Evolutionary conservation across 2,888 invertebrate species (phyloP).

Genomic region (Pilophorus perplexus): DNA sequence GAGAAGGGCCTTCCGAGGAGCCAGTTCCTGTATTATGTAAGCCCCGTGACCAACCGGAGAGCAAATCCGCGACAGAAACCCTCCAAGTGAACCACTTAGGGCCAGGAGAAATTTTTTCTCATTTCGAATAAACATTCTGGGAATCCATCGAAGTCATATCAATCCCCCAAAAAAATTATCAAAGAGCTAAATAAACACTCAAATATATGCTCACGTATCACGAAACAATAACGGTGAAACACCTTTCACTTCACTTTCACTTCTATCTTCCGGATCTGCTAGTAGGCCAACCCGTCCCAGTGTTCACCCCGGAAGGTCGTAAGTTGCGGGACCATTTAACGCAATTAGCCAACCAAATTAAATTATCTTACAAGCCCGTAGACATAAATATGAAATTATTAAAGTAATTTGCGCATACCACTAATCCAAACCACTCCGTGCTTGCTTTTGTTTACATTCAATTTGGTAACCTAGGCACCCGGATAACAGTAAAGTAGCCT

Average conservation of each 20-base stretch:
- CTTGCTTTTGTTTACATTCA: too few species aligned
- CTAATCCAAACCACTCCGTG: too few species aligned
- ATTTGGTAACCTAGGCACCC: too few species aligned
- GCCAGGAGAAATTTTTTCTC: neutral
- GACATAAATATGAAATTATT: too few species aligned
- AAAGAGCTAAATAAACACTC: too few species aligned
- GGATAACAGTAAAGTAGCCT: too few species aligned
- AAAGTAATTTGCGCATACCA: too few species aligned
- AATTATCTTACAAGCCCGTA: too few species aligned
- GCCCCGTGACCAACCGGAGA: neutral
- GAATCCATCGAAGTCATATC: too few species aligned
- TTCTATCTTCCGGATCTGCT: slow-evolving; percentile 34
- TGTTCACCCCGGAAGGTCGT: slow-evolving; percentile 11
- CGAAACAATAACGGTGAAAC: slow-evolving; percentile 32
- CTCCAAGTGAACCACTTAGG: neutral
- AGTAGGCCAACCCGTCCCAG: slow-evolving; percentile 23
- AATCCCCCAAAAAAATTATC: too few species aligned
- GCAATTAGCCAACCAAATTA: neutral
- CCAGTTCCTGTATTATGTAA: slow-evolving; percentile 30
- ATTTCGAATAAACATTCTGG: too few species aligned
- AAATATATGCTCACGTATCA: slow-evolving; percentile 30
- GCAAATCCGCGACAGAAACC: too few species aligned
- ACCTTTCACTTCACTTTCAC: slow-evolving; percentile 41
- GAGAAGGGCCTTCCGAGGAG: slow-evolving; percentile 20
- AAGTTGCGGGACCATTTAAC: neutral